Conservation (phyloP, 2,888 invertebrate species). For the Caenorhabditis drosophilae region DNA sequence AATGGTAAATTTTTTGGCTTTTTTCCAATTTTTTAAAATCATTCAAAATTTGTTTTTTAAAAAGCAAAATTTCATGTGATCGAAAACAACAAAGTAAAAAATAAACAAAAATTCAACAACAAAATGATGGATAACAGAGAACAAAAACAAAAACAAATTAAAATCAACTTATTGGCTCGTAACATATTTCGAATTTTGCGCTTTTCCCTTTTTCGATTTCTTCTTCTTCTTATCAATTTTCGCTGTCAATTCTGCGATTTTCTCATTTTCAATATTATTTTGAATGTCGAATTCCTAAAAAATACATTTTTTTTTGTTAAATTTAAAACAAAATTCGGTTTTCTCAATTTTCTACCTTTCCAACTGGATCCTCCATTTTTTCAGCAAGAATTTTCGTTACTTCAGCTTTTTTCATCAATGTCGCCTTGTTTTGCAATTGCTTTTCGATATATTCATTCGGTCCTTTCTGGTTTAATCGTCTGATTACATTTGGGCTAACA, state of each 20-base stretch:
- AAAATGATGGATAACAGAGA: constrained; percentile 8
- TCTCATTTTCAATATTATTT: constrained; percentile 10
- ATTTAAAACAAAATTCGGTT: not conserved
- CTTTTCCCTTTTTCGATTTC: constrained; percentile 33
- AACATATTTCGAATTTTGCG: constrained; percentile 19
- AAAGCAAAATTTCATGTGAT: not conserved
- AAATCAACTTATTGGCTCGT: not conserved
- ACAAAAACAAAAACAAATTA: constrained; percentile 7
- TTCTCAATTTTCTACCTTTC: constrained; percentile 43
- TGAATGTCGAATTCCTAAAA: constrained; percentile 47
- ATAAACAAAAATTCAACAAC: constrained; percentile 8
- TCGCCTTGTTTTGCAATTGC: constrained; percentile 41
- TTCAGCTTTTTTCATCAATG: constrained; percentile 18
- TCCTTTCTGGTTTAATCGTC: constrained; percentile 36
- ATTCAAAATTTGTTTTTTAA: not conserved
- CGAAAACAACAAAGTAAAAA: constrained; percentile 4
- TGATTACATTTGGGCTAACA: constrained; percentile 81
- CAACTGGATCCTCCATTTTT: constrained; percentile 57
- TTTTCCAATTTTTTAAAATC: not conserved
- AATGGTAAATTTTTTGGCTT: too few relatives aligned
- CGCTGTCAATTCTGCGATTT: constrained; percentile 29
- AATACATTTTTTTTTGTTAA: not conserved
- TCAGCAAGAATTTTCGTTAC: constrained; percentile 37
- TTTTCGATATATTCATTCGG: constrained; percentile 40
- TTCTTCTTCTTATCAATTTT: constrained; percentile 44